phyloP scores from a whole-genome alignment of 2,113 vertebrate species.

The Syngnathoides biaculeatus region DNA sequence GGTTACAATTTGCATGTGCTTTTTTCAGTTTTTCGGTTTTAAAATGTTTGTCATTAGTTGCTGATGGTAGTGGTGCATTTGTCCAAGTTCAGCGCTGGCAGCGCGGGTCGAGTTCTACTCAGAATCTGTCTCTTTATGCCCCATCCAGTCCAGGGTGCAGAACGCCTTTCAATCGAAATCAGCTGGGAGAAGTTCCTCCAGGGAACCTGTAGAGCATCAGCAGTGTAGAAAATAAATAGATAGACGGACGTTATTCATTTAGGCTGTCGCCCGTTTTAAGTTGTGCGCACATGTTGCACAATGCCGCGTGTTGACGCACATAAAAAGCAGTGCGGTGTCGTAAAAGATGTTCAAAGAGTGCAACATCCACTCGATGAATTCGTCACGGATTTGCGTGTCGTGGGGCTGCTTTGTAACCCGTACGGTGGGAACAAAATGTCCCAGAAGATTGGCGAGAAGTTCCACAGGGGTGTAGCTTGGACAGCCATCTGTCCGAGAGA shows the following conservation, averaged over 20 bases:
- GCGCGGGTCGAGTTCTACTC: background rate
- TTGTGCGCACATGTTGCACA: background rate
- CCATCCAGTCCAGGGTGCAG: background rate
- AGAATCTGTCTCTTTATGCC: background rate
- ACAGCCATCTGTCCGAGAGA: conserved; percentile 5
- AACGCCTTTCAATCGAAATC: background rate
- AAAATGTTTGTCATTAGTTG: background rate
- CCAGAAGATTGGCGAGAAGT: background rate
- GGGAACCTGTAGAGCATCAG: background rate
- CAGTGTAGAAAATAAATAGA: background rate
- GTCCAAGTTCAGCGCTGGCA: background rate
- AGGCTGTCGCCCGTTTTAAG: background rate
- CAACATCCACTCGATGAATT: background rate
- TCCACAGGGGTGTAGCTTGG: conserved; percentile 14
- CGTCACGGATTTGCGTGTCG: background rate
- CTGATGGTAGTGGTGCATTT: background rate
- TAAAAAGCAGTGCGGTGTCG: background rate
- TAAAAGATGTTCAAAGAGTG: background rate
- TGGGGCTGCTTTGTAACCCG: background rate
- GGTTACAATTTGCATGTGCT: background rate
- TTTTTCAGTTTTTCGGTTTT: background rate
- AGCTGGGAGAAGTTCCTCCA: background rate
- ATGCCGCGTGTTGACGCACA: background rate
- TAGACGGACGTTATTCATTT: background rate
- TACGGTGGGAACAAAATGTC: conserved; percentile 2